Conservation (phyloP, 2,113 vertebrate species). For the Pituophis catenifer region DNA sequence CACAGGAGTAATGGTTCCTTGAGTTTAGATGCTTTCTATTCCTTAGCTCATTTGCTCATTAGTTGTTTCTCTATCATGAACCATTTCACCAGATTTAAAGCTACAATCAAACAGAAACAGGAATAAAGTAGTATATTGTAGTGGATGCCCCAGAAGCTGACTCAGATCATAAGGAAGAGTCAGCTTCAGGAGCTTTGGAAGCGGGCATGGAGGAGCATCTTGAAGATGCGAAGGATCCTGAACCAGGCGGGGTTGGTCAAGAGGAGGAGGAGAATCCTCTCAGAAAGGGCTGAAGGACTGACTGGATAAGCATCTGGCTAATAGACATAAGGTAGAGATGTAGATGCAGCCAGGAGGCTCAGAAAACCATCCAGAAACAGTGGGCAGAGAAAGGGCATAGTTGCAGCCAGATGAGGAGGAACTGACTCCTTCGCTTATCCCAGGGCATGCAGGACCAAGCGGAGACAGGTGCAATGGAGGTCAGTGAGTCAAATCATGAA, state of each 20-base stretch:
- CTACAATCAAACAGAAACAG: background rate
- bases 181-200: background rate
- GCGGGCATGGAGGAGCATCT: background rate
- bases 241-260: background rate
- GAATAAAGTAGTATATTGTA: background rate
- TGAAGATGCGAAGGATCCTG: background rate
- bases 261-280: background rate
- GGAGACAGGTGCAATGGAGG: background rate
- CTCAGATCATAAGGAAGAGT: background rate
- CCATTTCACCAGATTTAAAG: background rate
- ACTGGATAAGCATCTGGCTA: background rate
- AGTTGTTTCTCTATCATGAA: background rate
- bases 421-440: background rate
- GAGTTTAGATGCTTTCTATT: background rate
- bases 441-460: background rate
- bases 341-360: background rate
- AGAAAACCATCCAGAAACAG: background rate
- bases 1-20: background rate
- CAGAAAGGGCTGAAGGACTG: background rate
- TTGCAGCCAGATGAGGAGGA: background rate
- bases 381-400: background rate
- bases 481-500: background rate
- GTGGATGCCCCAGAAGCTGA: background rate
- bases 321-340: background rate
- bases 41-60: background rate